Base-by-base conservation (phyloP, 2,888 invertebrate genomes). In the Calameuta filiformis region DNA sequence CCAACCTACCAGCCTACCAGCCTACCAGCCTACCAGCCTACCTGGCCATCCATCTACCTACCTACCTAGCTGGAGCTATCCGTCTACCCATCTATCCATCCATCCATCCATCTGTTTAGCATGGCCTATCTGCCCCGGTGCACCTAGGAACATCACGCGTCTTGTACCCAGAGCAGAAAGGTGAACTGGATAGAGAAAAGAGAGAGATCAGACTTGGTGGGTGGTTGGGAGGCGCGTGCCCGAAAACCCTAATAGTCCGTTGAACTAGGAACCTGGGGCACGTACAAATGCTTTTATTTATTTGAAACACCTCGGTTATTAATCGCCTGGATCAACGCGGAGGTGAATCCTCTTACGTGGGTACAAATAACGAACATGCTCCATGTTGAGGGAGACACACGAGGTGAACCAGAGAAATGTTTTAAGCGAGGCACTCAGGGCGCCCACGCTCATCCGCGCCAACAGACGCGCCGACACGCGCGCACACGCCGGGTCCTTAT, bases 361-460 rank as follows among this genome's bases (percentile, higher is more conserved):
- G 88, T 90, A 90, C 90, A 89, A 90, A 90, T 90, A 90, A 90
- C 90, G 89, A 89, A 90, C 89, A 90, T 88, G 85, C 87, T 84
- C 81, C 85, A 85, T 85, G 83, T 83, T 84, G 84, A 79, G 77
- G 79, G 83, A 85, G 83, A 81, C 85, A 85, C 83, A 81, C 84
- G 86, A 83, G 86, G 84, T 87, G 89, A 90, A 90, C 90, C 88
- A 89, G 90, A 90, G 90, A 90, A 90, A 90, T 90, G 90, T 90
- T 90, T 90, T 88, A 90, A 90, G 87, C 89, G 87, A 89, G 87
- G 86, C 87, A 86, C 86, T 86, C 87, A 83, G 83, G 84, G 87
- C 89, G 88, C 89, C 89, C 89, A 89, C 89, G 89, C 89, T 88
- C 85, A 82, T 85, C 85, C 85, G 85, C 82, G 84, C 83, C 87